phyloP scores from a whole-genome alignment of 2,888 invertebrate species.

The Hydrotaea cyrtoneurina region DNA sequence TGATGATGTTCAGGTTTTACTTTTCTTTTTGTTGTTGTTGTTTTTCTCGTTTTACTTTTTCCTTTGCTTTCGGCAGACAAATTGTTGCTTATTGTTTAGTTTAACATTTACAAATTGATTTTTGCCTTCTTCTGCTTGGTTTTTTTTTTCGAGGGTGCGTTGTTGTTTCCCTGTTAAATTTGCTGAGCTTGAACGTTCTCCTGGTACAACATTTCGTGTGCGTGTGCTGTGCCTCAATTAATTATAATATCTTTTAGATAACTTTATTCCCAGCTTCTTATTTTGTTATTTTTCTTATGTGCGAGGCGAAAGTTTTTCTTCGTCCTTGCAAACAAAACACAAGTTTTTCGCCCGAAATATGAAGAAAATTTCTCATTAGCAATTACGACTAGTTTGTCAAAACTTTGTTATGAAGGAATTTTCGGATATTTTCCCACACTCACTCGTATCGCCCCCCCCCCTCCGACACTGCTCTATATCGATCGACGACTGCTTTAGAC shows the following conservation, averaged over 20 bases:
- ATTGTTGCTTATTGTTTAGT: slow-evolving; percentile 61
- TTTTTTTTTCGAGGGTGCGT: background rate
- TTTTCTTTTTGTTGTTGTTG: background rate
- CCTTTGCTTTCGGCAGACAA: slow-evolving; percentile 45
- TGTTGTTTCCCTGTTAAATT: background rate
- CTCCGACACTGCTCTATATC: no score
- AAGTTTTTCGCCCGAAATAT: background rate
- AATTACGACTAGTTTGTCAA: slow-evolving; percentile 58
- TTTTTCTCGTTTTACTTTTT: background rate
- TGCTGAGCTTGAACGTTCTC: slow-evolving; percentile 15
- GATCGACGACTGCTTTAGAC: no score
- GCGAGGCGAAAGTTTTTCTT: background rate
- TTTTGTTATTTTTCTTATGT: background rate
- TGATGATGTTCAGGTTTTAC: background rate
- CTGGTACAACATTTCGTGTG: background rate
- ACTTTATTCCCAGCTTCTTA: slow-evolving; percentile 3
- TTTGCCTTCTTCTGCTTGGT: background rate
- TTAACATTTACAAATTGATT: slow-evolving; percentile 38
- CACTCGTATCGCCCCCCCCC: no score
- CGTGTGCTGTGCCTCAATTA: slow-evolving; percentile 40
- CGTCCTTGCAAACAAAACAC: background rate
- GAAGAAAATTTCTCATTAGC: slow-evolving; percentile 55
- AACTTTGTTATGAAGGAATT: slow-evolving; percentile 43
- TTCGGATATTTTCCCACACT: background rate
- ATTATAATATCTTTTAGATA: slow-evolving; percentile 34